These are phyloP conservation scores for Entomobrya proxima DNA, from an alignment of 2,888 invertebrate genomes.

Conservation along the genomic window DNA sequence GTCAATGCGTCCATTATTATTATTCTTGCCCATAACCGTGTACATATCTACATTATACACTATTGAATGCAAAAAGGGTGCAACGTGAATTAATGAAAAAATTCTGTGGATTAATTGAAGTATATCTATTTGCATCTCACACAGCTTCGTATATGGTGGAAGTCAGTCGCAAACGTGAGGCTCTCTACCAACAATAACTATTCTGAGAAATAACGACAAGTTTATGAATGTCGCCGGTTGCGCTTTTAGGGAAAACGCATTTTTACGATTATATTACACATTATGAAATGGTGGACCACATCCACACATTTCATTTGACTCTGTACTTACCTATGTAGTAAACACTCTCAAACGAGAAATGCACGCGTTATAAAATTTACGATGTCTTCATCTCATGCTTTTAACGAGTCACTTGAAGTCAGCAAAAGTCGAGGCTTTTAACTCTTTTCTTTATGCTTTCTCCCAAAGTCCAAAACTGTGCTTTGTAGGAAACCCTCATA, in stretches of 20 bases:
- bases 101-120: too few relatives aligned
- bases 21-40: not conserved
- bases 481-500: not conserved
- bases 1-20: not conserved
- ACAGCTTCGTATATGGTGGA: too few relatives aligned
- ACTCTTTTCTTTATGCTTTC: not conserved
- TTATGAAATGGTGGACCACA: not conserved
- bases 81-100: too few relatives aligned
- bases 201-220: too few relatives aligned
- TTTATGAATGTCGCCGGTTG: too few relatives aligned
- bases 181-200: too few relatives aligned
- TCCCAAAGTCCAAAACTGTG: not conserved
- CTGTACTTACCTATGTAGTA: not conserved
- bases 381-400: constrained; percentile 34
- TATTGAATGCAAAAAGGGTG: too few relatives aligned
- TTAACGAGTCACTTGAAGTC: constrained; percentile 41
- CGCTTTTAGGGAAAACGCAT: too few relatives aligned
- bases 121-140: too few relatives aligned
- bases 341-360: not conserved
- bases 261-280: too few relatives aligned
- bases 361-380: constrained; percentile 23
- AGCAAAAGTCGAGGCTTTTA: not conserved
- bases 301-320: not conserved
- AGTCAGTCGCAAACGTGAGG: too few relatives aligned
- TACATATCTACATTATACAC: too few relatives aligned